phyloP scores from a whole-genome alignment of 1,140 invertebrate species.

The Drosophila aff. region DNA sequence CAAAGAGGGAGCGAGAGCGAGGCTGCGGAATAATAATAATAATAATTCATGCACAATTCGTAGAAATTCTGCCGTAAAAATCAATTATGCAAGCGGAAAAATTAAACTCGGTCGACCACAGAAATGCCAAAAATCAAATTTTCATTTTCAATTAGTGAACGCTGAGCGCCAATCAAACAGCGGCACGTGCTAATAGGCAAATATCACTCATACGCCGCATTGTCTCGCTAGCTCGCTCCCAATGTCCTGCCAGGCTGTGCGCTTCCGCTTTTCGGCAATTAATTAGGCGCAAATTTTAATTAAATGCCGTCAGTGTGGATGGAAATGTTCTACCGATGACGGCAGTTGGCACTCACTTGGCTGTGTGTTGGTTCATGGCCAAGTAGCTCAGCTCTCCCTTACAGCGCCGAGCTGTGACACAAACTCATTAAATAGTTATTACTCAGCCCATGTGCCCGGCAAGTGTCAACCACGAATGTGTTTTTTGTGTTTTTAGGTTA shows the following conservation, averaged over 20 bases:
- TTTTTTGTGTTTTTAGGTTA: slow-evolving; percentile 48
- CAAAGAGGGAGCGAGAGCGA: neutral
- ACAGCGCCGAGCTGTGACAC: slow-evolving; percentile 27
- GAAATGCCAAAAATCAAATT: slow-evolving; percentile 49
- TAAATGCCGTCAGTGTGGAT: slow-evolving; percentile 62
- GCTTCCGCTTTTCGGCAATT: slow-evolving; percentile 64
- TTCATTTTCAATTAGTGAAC: slow-evolving; percentile 60
- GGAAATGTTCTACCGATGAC: slow-evolving; percentile 50
- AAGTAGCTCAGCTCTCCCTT: slow-evolving; percentile 24
- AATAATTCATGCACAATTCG: slow-evolving; percentile 34
- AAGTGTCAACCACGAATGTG: slow-evolving; percentile 56
- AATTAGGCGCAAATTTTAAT: slow-evolving; percentile 79
- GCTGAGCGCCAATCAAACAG: slow-evolving; percentile 43
- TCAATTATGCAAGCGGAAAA: slow-evolving; percentile 44
- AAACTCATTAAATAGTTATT: slow-evolving; percentile 81
- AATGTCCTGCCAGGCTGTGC: slow-evolving; percentile 54
- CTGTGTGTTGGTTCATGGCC: slow-evolving; percentile 53
- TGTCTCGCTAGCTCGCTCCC: slow-evolving; percentile 7
- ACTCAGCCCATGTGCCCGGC: slow-evolving; percentile 47
- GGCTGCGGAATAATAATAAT: slow-evolving; percentile 13
- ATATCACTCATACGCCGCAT: slow-evolving; percentile 69
- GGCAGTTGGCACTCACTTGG: slow-evolving; percentile 26
- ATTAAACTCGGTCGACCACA: slow-evolving; percentile 24
- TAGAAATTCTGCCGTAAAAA: slow-evolving; percentile 24
- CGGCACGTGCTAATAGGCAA: slow-evolving; percentile 16